Evolutionary conservation across 2,888 invertebrate species (phyloP), one percentile per base, ranked within the genome.

Genomic region (Chrysolina oricalcia): DNA sequence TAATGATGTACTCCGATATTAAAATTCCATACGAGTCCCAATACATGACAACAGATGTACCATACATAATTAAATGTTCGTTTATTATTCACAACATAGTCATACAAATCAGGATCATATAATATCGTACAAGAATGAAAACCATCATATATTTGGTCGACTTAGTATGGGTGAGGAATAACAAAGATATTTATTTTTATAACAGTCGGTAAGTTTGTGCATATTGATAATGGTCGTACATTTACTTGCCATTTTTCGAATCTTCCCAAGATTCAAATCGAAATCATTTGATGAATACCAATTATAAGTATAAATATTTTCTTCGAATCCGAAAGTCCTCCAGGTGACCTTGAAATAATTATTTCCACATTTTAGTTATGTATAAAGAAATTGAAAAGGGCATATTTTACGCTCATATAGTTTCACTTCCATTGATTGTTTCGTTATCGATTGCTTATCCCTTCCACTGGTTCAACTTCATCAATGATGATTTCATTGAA

Each of bases 71-170:
- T 81, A 81, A 78, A 74, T 75, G 71, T 78, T 79, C 71, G 77
- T 81, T 82, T 82, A 81, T 81, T 81, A 83, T 82, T 83, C 82
- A 81, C 78, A 74, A 75, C 81, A 79, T 75, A 81, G 78, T 81
- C 77, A 78, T 71, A 79, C 82, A 82, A 82, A 83, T 83, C 81
- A 79, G 81, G 75, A 76, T 68, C 53, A 68, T 68, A 68, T 68
- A 53, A 53, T 53, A 68, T 68, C 53, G 53, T 43, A 53, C 68
- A 53, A 27, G 27, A 43, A 68, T 53, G 53, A 68, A 53, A 53
- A 68, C 53, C 68, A 68, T 41, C 53, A 68, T 68, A 68, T 68
- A 68, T 53, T 68, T 68, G 68, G 68, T 53, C 68, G 68, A 68
- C 68, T 68, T 68, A 68, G 40, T 40, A 68, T 68, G 68, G 68